These are phyloP conservation scores for Gymnobelideus leadbeateri DNA, from an alignment of 2,113 vertebrate species.

Conservation along the genomic window DNA sequence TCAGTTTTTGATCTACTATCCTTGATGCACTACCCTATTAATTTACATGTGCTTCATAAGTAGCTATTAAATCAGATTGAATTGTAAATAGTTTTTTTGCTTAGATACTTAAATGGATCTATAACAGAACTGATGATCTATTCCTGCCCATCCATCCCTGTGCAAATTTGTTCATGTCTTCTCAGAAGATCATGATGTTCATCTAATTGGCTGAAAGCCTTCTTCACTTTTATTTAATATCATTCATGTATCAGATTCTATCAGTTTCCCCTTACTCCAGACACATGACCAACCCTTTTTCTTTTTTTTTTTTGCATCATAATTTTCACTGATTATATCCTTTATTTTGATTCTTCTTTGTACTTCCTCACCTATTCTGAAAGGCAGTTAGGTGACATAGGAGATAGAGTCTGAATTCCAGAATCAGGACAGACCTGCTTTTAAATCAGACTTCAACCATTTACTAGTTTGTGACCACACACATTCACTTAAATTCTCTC, in stretches of 20 bases:
- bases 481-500: neutral
- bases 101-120: neutral
- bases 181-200: neutral
- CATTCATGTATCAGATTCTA: neutral
- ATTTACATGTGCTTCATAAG: neutral
- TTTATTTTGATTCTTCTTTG: neutral
- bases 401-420: neutral
- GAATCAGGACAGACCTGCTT: neutral
- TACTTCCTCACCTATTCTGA: neutral
- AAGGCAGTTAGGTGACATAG: neutral
- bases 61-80: neutral
- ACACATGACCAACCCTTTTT: neutral
- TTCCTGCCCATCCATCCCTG: neutral
- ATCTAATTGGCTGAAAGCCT: neutral
- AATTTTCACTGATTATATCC: neutral
- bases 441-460: neutral
- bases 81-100: neutral
- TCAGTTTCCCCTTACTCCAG: neutral
- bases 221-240: neutral
- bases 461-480: neutral
- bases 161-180: neutral
- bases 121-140: neutral
- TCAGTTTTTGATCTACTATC: neutral
- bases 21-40: neutral
- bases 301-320: neutral